phyloP scores from a whole-genome alignment of 2,888 invertebrate genomes.

The Yponomeuta sedellus region DNA sequence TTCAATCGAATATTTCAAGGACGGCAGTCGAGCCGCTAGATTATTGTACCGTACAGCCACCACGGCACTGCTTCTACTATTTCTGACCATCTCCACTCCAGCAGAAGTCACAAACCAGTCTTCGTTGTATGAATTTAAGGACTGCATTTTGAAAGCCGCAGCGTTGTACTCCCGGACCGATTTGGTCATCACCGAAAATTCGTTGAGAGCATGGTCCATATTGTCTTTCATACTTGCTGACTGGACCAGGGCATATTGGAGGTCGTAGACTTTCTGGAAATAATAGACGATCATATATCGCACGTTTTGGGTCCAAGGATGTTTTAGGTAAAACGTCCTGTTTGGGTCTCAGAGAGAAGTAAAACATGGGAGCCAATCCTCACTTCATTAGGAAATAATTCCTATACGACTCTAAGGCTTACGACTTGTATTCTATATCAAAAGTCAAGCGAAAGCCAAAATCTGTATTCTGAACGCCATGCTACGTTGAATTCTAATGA shows the following conservation, averaged over 20 bases:
- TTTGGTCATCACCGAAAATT: constrained; percentile 51
- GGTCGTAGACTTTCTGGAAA: constrained; percentile 62
- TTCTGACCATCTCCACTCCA: constrained; percentile 51
- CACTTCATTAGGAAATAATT: too few relatives aligned
- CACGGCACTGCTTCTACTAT: constrained; percentile 48
- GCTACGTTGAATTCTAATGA: too few relatives aligned
- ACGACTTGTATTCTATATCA: too few relatives aligned
- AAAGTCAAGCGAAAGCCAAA: too few relatives aligned
- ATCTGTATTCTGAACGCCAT: too few relatives aligned
- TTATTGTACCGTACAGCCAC: constrained; percentile 79
- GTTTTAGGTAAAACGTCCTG: too few relatives aligned
- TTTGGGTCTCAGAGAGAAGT: too few relatives aligned
- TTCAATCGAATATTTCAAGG: constrained; percentile 75
- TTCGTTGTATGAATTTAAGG: constrained; percentile 31
- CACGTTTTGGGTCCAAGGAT: not conserved
- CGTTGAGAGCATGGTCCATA: constrained; percentile 42
- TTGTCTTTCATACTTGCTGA: constrained; percentile 53
- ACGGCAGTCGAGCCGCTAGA: constrained; percentile 78
- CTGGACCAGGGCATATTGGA: constrained; percentile 55
- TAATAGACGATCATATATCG: not conserved
- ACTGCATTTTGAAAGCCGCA: constrained; percentile 51
- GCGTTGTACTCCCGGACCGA: constrained; percentile 45
- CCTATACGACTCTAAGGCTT: too few relatives aligned
- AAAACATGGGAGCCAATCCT: too few relatives aligned
- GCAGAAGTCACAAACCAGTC: constrained; percentile 57